phyloP scores from a whole-genome alignment of 2,113 vertebrate species.

The Climacteris rufus region DNA sequence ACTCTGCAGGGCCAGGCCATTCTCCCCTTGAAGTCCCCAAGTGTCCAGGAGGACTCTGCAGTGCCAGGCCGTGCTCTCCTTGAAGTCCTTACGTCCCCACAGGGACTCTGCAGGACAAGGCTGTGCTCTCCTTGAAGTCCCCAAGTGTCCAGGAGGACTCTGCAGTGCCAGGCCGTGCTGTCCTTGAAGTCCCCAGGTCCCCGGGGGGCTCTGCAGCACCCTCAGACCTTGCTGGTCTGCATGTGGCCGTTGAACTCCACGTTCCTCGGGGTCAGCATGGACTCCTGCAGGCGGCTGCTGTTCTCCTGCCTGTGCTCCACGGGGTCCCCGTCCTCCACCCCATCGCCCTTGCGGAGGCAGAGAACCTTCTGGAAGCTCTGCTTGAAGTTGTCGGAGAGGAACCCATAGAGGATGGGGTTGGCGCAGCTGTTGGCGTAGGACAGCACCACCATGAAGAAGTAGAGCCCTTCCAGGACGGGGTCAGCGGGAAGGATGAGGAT shows the following conservation, averaged over 20 bases:
- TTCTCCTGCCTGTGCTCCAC: conserved; percentile 78
- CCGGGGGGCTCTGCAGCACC: too few species aligned
- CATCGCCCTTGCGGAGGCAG: conserved; percentile 76
- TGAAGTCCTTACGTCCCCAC: conserved; percentile 70
- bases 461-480: conserved; percentile 77
- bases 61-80: conserved; percentile 71
- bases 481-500: conserved; percentile 87
- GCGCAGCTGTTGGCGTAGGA: conserved; percentile 95
- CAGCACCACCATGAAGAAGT: conserved; percentile 89
- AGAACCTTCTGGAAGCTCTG: conserved; percentile 89
- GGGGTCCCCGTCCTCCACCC: conserved; percentile 78
- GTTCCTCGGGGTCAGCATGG: conserved; percentile 63
- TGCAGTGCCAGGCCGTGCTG: too few species aligned
- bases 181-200: too few species aligned
- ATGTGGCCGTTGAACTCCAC: conserved; percentile 73
- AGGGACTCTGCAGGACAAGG: too few species aligned
- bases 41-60: background rate
- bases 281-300: conserved; percentile 75
- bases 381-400: conserved; percentile 93
- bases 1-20: background rate
- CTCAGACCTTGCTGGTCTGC: conserved; percentile 81
- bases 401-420: conserved; percentile 91
- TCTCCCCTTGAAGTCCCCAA: conserved; percentile 53
- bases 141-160: background rate
- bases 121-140: background rate